Percentiles rank a stretch among this genome's conserved stretches.
Evolutionary conservation across 2,113 vertebrate genomes (phyloP).

Genomic region (Coregonus clupeaformis): DNA sequence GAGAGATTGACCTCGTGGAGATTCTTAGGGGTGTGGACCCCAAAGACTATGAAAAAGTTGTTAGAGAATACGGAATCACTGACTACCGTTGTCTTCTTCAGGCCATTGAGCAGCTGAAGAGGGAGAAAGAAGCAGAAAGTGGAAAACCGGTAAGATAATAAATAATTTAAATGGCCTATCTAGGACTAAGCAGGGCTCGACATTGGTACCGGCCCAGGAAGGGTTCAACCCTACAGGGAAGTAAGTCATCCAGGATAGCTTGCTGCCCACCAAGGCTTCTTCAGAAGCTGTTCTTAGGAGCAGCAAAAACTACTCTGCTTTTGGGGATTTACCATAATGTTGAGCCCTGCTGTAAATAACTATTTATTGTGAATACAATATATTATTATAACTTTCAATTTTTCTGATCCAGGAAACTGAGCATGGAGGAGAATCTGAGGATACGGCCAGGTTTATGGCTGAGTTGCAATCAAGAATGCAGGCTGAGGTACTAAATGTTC

Average conservation of each 20-base stretch:
- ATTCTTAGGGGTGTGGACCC: conserved; percentile 96
- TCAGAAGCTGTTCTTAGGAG: not conserved
- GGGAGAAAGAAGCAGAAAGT: conserved; percentile 81
- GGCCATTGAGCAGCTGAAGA: conserved; percentile 91
- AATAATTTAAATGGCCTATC: not conserved
- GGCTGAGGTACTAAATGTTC: conserved; percentile 76
- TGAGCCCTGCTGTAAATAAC: too few relatives aligned
- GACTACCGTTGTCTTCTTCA: conserved; percentile 95
- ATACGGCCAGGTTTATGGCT: conserved; percentile 86
- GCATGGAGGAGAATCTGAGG: conserved; percentile 78
- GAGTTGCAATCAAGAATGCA: conserved; percentile 86
- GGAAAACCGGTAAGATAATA: conserved; percentile 75
- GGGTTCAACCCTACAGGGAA: too few relatives aligned
- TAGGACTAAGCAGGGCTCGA: too few relatives aligned
- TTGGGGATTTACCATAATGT: too few relatives aligned
- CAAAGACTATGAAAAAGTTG: conserved; percentile 95
- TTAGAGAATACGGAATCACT: conserved; percentile 90
- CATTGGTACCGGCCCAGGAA: too few relatives aligned
- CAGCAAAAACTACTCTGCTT: too few relatives aligned
- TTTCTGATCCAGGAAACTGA: conserved; percentile 80
- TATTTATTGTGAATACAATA: too few relatives aligned
- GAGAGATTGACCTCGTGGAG: conserved; percentile 86
- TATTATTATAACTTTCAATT: not conserved
- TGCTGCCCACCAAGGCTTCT: too few relatives aligned
- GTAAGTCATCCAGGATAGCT: too few relatives aligned